phyloP scores from a whole-genome alignment of 2,113 vertebrate genomes.

The Ageneiosus marmoratus region DNA sequence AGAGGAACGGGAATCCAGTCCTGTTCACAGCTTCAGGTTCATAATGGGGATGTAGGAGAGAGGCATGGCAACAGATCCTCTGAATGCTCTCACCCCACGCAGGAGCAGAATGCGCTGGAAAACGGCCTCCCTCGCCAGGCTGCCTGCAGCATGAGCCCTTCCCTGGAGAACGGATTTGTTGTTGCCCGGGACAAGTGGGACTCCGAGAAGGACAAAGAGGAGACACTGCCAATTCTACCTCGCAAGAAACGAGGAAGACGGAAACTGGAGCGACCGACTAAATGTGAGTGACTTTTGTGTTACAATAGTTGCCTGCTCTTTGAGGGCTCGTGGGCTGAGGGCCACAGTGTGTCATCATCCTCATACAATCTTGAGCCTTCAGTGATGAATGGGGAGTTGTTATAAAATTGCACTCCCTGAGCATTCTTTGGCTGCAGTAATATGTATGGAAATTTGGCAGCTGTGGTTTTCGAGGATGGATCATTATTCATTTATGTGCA shows the following conservation, averaged over 20 bases:
- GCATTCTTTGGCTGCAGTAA: conserved; percentile 14
- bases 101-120: conserved; percentile 77
- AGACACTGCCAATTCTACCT: conserved; percentile 65
- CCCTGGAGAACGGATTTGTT: conserved; percentile 84
- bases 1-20: conserved; percentile 72
- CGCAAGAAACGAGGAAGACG: conserved; percentile 83
- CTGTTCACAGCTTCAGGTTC: conserved; percentile 77
- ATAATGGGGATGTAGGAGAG: conserved; percentile 81
- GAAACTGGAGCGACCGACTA: conserved; percentile 83
- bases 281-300: conserved; percentile 76
- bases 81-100: conserved; percentile 62
- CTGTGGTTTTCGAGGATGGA: not conserved
- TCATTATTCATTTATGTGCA: not conserved
- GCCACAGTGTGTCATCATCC: conserved; percentile 17
- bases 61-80: conserved; percentile 64
- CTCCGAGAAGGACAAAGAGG: conserved; percentile 77
- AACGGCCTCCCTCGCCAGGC: conserved; percentile 71
- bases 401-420: conserved; percentile 12
- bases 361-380: conserved; percentile 7
- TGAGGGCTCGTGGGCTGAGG: not conserved
- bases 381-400: not conserved
- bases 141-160: conserved; percentile 68
- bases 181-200: conserved; percentile 77
- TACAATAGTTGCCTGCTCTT: conserved; percentile 24
- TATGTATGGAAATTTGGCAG: conserved; percentile 13